Conservation (phyloP, 1,140 invertebrate species). For the Formica selysi region DNA sequence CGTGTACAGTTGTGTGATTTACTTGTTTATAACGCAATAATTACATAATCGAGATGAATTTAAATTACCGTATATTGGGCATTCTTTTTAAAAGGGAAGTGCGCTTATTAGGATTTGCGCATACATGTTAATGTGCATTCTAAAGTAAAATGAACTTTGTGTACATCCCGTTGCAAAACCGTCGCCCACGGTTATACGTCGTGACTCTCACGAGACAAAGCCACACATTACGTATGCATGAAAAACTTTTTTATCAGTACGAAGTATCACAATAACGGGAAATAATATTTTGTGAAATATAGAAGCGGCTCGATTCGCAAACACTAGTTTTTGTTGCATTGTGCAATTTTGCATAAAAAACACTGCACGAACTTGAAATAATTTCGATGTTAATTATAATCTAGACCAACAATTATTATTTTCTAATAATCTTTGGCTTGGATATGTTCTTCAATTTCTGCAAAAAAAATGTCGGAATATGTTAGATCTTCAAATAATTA, state of each 20-base stretch:
- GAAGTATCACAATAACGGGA: constrained; percentile 44
- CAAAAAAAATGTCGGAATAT: not conserved
- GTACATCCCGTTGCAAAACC: constrained; percentile 30
- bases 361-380: not conserved
- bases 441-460: not conserved
- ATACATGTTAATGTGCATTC: constrained; percentile 8
- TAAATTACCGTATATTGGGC: not conserved
- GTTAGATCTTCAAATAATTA: not conserved
- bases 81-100: not conserved
- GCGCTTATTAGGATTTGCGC: constrained; percentile 29
- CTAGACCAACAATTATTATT: not conserved
- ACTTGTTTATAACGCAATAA: not conserved
- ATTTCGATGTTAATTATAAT: constrained; percentile 22
- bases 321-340: not conserved
- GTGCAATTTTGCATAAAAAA: constrained; percentile 9
- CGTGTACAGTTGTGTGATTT: too few species aligned
- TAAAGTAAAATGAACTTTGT: not conserved
- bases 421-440: not conserved
- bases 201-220: constrained; percentile 50
- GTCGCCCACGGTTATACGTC: not conserved
- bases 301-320: not conserved
- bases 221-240: constrained; percentile 45
- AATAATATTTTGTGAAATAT: constrained; percentile 43
- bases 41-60: constrained; percentile 8
- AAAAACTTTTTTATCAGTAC: constrained; percentile 60